Evolutionary conservation across 2,113 vertebrate genomes (phyloP).

Genomic region (Canis aureus): DNA sequence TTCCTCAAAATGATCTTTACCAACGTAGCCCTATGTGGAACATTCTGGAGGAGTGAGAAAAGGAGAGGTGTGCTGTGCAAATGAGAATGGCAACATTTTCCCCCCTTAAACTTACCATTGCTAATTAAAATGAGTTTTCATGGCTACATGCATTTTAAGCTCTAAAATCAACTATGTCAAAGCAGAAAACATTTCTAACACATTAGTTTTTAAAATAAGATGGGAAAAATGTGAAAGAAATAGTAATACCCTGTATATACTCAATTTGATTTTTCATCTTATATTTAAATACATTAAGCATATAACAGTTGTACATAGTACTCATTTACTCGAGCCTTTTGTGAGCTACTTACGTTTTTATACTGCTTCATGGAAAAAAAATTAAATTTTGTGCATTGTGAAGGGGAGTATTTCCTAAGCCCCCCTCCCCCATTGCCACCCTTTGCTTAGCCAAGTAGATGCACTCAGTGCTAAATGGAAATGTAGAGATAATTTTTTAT

Average conservation of each 20-base stretch:
- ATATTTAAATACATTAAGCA: neutral
- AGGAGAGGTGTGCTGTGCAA: neutral
- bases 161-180: neutral
- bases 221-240: neutral
- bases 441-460: neutral
- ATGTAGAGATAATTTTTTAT: constrained; percentile 17
- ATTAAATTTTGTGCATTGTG: neutral
- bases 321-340: neutral
- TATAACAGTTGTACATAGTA: neutral
- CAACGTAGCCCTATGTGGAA: neutral
- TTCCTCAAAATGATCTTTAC: neutral
- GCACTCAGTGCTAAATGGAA: neutral
- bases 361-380: neutral
- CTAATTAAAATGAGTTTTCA: constrained; percentile 7
- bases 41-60: neutral
- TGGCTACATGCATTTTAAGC: neutral
- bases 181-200: neutral
- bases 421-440: too few relatives aligned
- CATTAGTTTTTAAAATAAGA: constrained; percentile 41
- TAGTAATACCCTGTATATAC: neutral
- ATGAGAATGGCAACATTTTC: neutral
- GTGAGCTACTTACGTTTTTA: constrained; percentile 25
- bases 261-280: neutral
- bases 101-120: neutral
- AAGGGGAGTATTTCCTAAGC: neutral